Conservation (phyloP, 2,113 vertebrate species). For the Lichenostomus cassidix region DNA sequence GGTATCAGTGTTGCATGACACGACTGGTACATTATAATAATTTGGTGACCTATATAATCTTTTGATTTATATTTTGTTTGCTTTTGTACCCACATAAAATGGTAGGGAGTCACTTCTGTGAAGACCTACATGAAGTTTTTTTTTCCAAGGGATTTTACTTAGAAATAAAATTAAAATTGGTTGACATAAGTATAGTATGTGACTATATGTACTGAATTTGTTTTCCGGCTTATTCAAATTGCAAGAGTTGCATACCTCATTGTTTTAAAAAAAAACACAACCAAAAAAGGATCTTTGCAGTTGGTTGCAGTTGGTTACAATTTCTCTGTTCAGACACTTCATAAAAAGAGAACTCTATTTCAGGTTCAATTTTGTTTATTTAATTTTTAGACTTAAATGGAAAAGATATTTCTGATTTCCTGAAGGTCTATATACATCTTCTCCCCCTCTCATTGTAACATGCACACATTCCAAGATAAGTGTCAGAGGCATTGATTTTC, state of each 20-base stretch:
- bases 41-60: neutral
- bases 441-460: neutral
- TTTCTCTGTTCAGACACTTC: neutral
- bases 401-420: neutral
- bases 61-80: neutral
- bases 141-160: neutral
- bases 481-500: conserved; percentile 27
- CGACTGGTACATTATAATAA: neutral
- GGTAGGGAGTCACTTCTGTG: neutral
- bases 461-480: neutral
- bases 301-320: neutral
- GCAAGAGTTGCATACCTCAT: neutral
- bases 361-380: neutral
- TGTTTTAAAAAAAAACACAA: neutral
- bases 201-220: neutral
- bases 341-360: neutral
- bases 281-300: neutral
- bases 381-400: neutral
- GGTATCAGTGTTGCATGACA: neutral
- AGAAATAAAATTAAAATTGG: neutral
- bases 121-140: neutral
- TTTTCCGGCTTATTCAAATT: neutral
- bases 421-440: neutral
- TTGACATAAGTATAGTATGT: neutral
- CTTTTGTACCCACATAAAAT: neutral